phyloP scores from a whole-genome alignment of 1,140 invertebrate genomes.

The Trichogramma pretiosum region DNA sequence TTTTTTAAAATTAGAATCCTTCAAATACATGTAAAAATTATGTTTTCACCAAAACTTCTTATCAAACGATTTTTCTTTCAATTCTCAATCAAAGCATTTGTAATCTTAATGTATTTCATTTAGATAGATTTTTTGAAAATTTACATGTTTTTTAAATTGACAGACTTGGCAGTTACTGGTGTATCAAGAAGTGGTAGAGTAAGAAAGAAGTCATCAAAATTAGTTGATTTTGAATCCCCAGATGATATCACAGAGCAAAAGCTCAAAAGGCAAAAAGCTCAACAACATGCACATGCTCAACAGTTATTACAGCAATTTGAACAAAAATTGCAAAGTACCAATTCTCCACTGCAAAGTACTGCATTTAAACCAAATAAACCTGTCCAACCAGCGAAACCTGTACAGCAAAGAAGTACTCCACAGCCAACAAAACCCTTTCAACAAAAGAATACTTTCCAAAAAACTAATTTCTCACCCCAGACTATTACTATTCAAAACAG shows the following conservation, averaged over 20 bases:
- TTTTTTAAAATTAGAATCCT: background rate
- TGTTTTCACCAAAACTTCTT: too few species aligned
- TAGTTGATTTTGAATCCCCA: slow-evolving; percentile 84
- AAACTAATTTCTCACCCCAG: too few species aligned
- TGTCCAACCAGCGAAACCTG: slow-evolving; percentile 9
- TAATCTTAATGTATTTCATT: background rate
- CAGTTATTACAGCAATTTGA: slow-evolving; percentile 39
- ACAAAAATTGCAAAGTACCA: slow-evolving; percentile 14
- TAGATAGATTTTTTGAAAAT: slow-evolving; percentile 30
- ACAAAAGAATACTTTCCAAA: background rate
- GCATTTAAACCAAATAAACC: slow-evolving; percentile 8
- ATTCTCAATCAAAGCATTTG: background rate
- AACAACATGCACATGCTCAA: slow-evolving; percentile 37
- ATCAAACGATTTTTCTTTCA: too few species aligned
- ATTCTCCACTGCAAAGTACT: slow-evolving; percentile 17
- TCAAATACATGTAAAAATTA: background rate
- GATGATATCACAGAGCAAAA: slow-evolving; percentile 57
- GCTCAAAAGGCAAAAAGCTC: slow-evolving; percentile 37
- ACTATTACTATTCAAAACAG: too few species aligned
- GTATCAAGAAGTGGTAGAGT: slow-evolving; percentile 81
- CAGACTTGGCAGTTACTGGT: slow-evolving; percentile 73
- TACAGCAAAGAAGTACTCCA: slow-evolving; percentile 6
- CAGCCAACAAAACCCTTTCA: background rate
- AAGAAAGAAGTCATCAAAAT: slow-evolving; percentile 87
- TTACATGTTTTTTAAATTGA: slow-evolving; percentile 36